Conservation (phyloP, 2,797 vertebrate species). For the Trichosurus vulpecula region DNA sequence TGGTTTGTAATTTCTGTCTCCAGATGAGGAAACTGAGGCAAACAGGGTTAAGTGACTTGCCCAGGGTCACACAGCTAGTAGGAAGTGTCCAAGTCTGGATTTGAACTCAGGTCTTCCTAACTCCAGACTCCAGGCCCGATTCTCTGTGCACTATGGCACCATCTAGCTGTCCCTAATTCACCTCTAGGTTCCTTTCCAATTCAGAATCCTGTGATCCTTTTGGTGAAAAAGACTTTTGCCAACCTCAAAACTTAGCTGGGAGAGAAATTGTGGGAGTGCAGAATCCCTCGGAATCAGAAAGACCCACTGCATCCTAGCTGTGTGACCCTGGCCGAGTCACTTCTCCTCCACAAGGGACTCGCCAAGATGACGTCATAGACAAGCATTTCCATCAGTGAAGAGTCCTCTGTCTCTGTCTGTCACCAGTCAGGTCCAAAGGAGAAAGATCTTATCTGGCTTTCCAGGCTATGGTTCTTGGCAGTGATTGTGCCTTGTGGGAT, state of each 20-base stretch:
- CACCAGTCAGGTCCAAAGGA: not conserved
- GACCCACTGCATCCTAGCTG: too few relatives aligned
- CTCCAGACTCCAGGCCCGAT: too few relatives aligned
- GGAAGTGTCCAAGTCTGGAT: not conserved
- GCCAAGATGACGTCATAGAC: not conserved
- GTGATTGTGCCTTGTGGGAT: not conserved
- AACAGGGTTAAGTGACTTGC: not conserved
- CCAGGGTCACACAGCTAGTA: not conserved
- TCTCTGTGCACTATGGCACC: too few relatives aligned
- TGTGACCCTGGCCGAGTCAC: not conserved
- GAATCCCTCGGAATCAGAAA: not conserved
- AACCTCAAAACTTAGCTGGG: not conserved
- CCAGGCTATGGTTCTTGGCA: not conserved
- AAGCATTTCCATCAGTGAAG: not conserved
- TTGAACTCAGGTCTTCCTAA: not conserved
- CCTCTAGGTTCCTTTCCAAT: not conserved
- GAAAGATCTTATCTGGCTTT: not conserved
- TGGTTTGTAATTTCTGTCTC: too few relatives aligned
- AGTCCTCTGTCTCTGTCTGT: not conserved
- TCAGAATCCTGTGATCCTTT: not conserved
- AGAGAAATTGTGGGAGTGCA: not conserved
- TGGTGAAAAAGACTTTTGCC: not conserved
- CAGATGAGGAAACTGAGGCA: not conserved
- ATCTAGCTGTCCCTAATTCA: not conserved
- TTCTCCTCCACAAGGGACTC: too few relatives aligned